Evolutionary conservation across 2,888 invertebrate species (phyloP).

Genomic region (Liodrosophila aerea): DNA sequence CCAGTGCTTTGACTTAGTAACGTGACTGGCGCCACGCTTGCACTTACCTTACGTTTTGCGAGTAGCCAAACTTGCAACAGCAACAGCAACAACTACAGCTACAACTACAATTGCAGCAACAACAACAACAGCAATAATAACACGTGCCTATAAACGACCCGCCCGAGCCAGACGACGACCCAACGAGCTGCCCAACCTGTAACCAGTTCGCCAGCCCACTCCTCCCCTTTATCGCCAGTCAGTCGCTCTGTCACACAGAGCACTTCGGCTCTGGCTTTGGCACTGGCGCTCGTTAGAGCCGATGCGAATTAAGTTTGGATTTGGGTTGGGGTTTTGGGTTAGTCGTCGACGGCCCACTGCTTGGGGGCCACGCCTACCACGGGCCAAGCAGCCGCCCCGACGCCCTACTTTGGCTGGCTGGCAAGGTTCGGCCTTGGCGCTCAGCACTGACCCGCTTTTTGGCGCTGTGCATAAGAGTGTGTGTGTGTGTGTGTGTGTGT

Average conservation of each 20-base stretch:
- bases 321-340: slow-evolving; percentile 44
- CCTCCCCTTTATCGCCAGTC: no score
- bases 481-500: slow-evolving; percentile 17
- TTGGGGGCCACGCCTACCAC: slow-evolving; percentile 34
- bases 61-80: slow-evolving; percentile 25
- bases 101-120: slow-evolving; percentile 19
- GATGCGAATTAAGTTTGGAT: slow-evolving; percentile 52
- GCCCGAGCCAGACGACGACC: slow-evolving; percentile 21
- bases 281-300: slow-evolving; percentile 21
- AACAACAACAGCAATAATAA: slow-evolving; percentile 8
- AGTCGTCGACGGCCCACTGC: slow-evolving; percentile 34
- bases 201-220: slow-evolving; percentile 47
- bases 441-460: slow-evolving; percentile 75
- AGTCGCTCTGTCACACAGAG: slow-evolving; percentile 2
- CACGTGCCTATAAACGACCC: slow-evolving; percentile 40
- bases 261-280: slow-evolving; percentile 3
- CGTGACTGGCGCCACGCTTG: slow-evolving; percentile 33
- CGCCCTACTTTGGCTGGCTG: slow-evolving; percentile 68
- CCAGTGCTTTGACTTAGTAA: neutral
- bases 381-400: slow-evolving; percentile 64
- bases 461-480: slow-evolving; percentile 8
- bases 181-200: slow-evolving; percentile 37
- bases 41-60: slow-evolving; percentile 48
- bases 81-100: slow-evolving; percentile 11
- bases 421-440: slow-evolving; percentile 74